Conservation (phyloP, 2,113 vertebrate species). For the Rhabdornis inornatus region DNA sequence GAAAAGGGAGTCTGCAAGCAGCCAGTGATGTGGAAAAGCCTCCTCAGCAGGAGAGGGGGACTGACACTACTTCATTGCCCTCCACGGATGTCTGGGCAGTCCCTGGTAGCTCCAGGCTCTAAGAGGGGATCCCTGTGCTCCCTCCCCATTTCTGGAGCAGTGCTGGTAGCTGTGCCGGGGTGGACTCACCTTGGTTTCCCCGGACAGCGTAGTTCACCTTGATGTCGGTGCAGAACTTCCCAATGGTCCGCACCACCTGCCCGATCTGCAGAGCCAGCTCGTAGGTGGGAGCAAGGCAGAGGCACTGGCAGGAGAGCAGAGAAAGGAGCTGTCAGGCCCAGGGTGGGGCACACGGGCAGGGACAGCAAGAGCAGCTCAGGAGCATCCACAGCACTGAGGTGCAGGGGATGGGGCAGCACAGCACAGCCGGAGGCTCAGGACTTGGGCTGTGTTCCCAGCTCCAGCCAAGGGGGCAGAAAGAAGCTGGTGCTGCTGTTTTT, state of each 20-base stretch:
- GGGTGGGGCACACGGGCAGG: accelerated
- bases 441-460: background rate
- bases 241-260: slow-evolving; percentile 66
- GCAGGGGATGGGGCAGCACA: accelerated
- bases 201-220: slow-evolving; percentile 71
- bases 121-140: background rate
- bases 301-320: slow-evolving; percentile 58
- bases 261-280: slow-evolving; percentile 80
- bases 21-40: background rate
- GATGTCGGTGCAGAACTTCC: slow-evolving; percentile 63
- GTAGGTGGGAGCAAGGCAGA: slow-evolving; percentile 77
- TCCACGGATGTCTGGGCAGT: accelerated
- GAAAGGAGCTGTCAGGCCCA: background rate
- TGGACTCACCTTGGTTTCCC: slow-evolving; percentile 69
- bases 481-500: accelerated
- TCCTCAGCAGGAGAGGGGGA: background rate
- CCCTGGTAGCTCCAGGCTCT: background rate
- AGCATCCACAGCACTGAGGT: background rate
- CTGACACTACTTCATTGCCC: accelerated
- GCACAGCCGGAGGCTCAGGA: background rate
- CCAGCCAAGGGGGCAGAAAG: background rate
- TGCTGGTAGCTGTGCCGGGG: accelerated
- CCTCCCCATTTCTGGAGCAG: accelerated
- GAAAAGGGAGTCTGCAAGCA: background rate
- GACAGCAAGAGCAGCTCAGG: background rate